Evolutionary conservation across 2,797 vertebrate genomes (phyloP).

Genomic region (Netta rufina): DNA sequence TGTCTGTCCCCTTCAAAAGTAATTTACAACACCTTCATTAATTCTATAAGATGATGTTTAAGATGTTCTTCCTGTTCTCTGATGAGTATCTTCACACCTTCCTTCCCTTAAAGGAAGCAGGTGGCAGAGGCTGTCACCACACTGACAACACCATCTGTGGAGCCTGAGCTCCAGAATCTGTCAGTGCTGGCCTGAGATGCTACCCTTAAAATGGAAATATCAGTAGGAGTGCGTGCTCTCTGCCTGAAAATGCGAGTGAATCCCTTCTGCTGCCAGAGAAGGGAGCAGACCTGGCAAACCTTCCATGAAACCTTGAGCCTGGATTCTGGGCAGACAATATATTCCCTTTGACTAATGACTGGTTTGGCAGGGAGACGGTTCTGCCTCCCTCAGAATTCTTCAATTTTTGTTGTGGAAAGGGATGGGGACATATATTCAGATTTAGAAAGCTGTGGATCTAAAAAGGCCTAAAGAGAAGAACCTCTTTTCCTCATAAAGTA

Average conservation of each 20-base stretch:
- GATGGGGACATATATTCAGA: background rate
- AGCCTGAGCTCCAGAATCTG: background rate
- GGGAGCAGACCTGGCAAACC: background rate
- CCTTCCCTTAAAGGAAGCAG: background rate
- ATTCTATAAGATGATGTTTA: background rate
- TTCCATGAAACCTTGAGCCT: background rate
- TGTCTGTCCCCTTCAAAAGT: background rate
- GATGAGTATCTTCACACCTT: background rate
- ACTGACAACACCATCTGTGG: background rate
- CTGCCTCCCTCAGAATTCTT: rapidly evolving
- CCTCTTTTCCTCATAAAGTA: background rate
- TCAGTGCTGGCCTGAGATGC: background rate
- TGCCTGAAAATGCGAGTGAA: rapidly evolving
- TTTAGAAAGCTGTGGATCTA: background rate
- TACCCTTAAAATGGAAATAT: background rate
- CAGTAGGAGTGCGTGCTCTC: rapidly evolving
- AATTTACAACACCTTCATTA: background rate
- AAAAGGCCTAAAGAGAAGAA: background rate
- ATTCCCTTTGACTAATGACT: background rate
- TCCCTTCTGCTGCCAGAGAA: background rate
- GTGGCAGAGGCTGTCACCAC: background rate
- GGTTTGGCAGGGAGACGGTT: rapidly evolving
- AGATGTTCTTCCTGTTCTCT: background rate
- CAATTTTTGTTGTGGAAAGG: background rate
- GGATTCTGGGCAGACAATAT: background rate